Percentiles rank a stretch among this genome's conserved stretches.
These are phyloP conservation scores for Oreortyx pictus DNA, from an alignment of 2,797 vertebrate genomes.

Conservation along the genomic window DNA sequence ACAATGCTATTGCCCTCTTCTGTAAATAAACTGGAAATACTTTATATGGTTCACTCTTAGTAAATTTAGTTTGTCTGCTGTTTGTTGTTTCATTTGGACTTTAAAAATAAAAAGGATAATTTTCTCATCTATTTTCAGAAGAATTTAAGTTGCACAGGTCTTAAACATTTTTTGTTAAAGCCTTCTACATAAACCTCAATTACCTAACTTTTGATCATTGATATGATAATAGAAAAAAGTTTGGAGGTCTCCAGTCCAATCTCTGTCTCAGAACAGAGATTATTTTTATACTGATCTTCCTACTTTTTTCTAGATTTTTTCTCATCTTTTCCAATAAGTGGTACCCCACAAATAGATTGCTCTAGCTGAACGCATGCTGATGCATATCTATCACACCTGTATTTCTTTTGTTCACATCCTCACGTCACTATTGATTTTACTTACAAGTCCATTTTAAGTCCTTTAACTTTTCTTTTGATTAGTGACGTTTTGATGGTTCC, in stretches of 20 bases:
- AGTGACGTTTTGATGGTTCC: background rate
- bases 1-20: background rate
- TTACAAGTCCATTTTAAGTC: background rate
- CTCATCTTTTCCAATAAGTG: background rate
- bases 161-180: background rate
- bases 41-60: background rate
- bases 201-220: background rate
- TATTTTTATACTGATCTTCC: background rate
- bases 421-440: background rate
- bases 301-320: background rate
- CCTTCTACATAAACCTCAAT: background rate
- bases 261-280: background rate
- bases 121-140: background rate
- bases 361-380: background rate
- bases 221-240: background rate
- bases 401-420: background rate
- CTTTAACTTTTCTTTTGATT: background rate
- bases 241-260: background rate
- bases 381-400: background rate
- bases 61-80: background rate
- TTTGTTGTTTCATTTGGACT: background rate
- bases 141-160: background rate
- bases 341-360: background rate
- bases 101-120: background rate
- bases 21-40: background rate